Base-by-base conservation (phyloP, 2,888 invertebrate species). In the Brachynemurus nebulosus region DNA sequence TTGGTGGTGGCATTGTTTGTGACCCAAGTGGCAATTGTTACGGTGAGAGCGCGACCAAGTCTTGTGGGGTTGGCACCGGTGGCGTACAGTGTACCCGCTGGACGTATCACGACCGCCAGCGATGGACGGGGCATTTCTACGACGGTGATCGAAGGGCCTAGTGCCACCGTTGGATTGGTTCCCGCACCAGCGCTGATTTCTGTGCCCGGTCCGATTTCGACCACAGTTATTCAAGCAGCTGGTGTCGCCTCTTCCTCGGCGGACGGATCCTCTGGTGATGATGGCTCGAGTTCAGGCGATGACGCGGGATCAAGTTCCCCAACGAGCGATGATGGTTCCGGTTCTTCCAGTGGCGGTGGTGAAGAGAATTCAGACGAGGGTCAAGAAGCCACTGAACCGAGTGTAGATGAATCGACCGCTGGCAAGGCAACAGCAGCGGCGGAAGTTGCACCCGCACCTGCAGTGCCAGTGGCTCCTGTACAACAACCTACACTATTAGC, bases 91-190 rank as follows among this genome's bases (percentile, higher is more conserved):
- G 30, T 30, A 14, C 30, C 30, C n/a, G 14, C n/a, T 30, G 30
- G 30, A 2, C n/a, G n/a, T n/a, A 30, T 30, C 6, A 30, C 30
- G n/a, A 30, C 30, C 14, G 30, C 14, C n/a, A 30, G 14, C 14
- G 30, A 30, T 30, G 30, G 30, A 5, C 30, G 30, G 6, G 19
- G 37, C 8, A 37, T 37, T 16, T 37, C 37, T 9, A 37, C 37
- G 19, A 37, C 37, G 6, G 37, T 37, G 8, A 19, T 37, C 19
- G 37, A 37, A 37, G 37, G 20, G 6, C 6, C 37, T 12, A 12
- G n/a, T 18, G n/a, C 14, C 4, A 14, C 14, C 14, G n/a, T 30
- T 3, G 30, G 12, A 12, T 17, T 8, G 6, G 6, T 6, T 18
- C 37, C 9, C 17, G 19, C 37, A 37, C 18, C 19, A 17, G 18